Percentiles rank a stretch among this genome's conserved stretches.
Evolutionary conservation across 2,797 vertebrate species (phyloP).

Genomic region (Pipistrellus kuhlii): DNA sequence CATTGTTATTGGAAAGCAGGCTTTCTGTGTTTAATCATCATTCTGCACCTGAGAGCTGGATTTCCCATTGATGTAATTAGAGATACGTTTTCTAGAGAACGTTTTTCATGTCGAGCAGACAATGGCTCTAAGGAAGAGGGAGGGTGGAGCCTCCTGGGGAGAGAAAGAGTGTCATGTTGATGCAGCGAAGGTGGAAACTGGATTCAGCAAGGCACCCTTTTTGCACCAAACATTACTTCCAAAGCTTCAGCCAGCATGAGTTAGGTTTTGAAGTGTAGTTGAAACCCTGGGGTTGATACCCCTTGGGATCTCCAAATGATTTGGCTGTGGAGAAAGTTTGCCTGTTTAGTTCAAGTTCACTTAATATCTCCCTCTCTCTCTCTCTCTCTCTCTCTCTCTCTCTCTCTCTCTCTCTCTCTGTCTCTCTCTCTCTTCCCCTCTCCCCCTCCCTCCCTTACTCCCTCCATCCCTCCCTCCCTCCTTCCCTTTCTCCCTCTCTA

Average conservation of each 20-base stretch:
- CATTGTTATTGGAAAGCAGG: constrained; percentile 51
- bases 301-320: background rate
- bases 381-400: background rate
- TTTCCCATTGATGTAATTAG: constrained; percentile 58
- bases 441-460: background rate
- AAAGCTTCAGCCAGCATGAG: background rate
- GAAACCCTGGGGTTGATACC: background rate
- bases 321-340: background rate
- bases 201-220: background rate
- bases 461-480: background rate
- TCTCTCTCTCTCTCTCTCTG: background rate
- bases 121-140: background rate
- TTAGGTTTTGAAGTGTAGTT: background rate
- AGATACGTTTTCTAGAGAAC: constrained; percentile 57
- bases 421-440: background rate
- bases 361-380: background rate
- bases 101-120: constrained; percentile 52
- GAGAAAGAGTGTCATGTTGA: background rate
- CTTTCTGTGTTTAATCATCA: constrained; percentile 64
- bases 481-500: background rate
- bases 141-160: background rate
- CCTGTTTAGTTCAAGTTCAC: constrained; percentile 16
- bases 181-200: background rate
- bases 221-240: background rate
- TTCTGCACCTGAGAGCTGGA: background rate